phyloP scores from a whole-genome alignment of 2,113 vertebrate species.

The Anthoscopus minutus region DNA sequence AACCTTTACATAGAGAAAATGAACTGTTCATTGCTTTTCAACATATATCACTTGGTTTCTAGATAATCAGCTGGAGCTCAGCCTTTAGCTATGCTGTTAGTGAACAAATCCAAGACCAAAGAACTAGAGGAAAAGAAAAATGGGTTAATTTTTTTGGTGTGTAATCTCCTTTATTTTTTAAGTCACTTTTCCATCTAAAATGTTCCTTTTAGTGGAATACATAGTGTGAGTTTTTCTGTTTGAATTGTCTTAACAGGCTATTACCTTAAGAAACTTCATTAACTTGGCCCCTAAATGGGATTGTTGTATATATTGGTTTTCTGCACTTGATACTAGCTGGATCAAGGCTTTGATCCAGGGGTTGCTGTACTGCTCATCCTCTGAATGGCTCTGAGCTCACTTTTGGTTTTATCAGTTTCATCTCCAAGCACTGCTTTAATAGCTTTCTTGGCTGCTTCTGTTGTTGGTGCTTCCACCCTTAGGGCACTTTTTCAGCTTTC shows the following conservation, averaged over 20 bases:
- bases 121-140: neutral
- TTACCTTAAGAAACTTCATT: neutral
- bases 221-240: neutral
- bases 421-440: neutral
- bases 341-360: neutral
- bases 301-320: neutral
- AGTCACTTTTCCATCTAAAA: neutral
- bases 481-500: neutral
- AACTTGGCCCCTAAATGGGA: neutral
- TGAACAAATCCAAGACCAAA: neutral
- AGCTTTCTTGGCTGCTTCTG: neutral
- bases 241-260: neutral
- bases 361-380: neutral
- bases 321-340: neutral
- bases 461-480: neutral
- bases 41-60: neutral
- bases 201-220: neutral
- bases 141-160: rapidly evolving
- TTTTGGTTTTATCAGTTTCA: neutral
- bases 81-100: neutral
- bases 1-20: neutral
- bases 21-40: neutral
- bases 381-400: neutral
- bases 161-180: neutral
- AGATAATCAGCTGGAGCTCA: neutral